These are phyloP conservation scores for Bufotes viridis DNA, from an alignment of 2,797 vertebrate species.

Conservation along the genomic window DNA sequence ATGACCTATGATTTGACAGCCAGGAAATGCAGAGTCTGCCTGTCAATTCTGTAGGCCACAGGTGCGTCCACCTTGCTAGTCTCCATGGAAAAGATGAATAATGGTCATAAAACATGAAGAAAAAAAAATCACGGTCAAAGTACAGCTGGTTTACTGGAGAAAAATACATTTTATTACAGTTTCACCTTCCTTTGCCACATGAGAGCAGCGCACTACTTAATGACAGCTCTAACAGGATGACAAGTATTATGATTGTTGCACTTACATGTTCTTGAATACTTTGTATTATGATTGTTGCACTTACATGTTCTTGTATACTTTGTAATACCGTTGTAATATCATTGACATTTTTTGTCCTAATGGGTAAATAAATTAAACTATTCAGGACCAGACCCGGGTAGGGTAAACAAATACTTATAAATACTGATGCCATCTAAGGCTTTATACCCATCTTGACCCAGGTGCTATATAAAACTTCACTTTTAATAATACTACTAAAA, in stretches of 20 bases:
- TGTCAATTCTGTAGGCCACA: constrained; percentile 63
- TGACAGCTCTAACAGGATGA: not conserved
- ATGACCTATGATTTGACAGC: constrained; percentile 64
- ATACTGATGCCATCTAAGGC: too few relatives aligned
- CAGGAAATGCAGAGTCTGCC: constrained; percentile 57
- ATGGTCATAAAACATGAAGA: not conserved
- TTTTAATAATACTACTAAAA: too few relatives aligned
- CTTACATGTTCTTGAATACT: not conserved
- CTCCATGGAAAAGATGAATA: not conserved
- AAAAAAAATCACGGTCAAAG: not conserved
- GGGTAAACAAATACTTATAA: too few relatives aligned
- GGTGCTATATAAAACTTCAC: too few relatives aligned
- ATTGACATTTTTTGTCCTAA: not conserved
- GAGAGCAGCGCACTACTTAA: not conserved
- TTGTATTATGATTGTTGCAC: too few relatives aligned
- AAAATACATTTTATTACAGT: not conserved
- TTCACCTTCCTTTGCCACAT: not conserved
- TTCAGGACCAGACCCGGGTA: too few relatives aligned
- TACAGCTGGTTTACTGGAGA: not conserved
- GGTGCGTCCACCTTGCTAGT: constrained; percentile 47
- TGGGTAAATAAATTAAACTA: too few relatives aligned
- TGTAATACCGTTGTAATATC: not conserved
- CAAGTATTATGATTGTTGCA: not conserved
- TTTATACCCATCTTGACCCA: too few relatives aligned
- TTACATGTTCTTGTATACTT: not conserved